Conservation (phyloP, 1,140 invertebrate genomes). For the Subanguina moxae region DNA sequence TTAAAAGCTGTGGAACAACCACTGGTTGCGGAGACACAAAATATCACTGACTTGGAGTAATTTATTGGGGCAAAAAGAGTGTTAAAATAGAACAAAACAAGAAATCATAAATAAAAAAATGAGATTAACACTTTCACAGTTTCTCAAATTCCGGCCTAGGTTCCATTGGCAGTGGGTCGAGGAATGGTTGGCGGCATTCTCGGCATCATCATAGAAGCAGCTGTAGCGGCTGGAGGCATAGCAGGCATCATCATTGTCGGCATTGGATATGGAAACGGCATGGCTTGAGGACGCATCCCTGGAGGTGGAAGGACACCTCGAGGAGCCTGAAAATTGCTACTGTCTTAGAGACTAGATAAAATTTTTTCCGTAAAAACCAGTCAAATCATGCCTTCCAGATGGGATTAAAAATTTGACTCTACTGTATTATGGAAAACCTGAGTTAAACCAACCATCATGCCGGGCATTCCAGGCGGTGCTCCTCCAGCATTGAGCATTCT, state of each 20-base stretch:
- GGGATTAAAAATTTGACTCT: neutral
- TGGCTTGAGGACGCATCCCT: neutral
- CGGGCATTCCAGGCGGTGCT: constrained; percentile 14
- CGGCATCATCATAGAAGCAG: no score
- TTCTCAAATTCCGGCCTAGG: no score
- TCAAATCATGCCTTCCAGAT: neutral
- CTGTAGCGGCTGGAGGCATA: no score
- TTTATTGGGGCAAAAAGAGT: no score
- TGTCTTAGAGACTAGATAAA: neutral
- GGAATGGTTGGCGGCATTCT: no score
- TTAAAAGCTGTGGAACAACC: no score
- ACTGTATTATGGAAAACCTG: neutral
- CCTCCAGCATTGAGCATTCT: constrained; percentile 27
- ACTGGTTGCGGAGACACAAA: no score
- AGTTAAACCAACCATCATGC: constrained; percentile 2
- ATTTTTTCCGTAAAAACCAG: neutral
- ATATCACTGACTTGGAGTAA: no score
- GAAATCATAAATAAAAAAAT: no score
- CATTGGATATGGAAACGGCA: constrained; percentile 24
- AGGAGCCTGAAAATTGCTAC: neutral
- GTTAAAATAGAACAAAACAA: no score
- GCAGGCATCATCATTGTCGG: constrained; percentile 10
- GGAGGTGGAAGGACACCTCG: neutral
- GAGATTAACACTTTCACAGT: no score
- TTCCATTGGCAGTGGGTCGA: no score